These are phyloP conservation scores for Artibeus jamaicensis DNA, from an alignment of 2,797 vertebrate genomes.

Conservation along the genomic window DNA sequence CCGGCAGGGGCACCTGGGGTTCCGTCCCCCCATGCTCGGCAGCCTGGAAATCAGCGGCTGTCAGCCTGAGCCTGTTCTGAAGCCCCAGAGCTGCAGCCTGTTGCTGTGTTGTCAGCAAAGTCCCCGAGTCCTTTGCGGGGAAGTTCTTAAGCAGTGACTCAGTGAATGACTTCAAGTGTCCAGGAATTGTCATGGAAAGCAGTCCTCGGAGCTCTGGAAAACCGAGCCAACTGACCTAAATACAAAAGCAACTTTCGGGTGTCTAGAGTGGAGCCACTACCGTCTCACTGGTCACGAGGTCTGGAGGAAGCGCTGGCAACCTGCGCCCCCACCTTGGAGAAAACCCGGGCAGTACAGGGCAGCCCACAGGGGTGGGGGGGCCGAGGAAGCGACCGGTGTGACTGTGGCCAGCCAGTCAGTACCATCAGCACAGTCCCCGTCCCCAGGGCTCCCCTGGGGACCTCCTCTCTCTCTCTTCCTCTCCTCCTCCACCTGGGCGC, in stretches of 20 bases:
- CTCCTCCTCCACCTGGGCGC: accelerated
- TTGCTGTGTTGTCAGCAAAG: accelerated
- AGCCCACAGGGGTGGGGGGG: background rate
- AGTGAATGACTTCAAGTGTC: background rate
- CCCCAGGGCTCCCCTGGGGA: background rate
- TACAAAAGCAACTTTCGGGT: background rate
- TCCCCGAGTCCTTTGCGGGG: background rate
- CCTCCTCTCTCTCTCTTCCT: background rate
- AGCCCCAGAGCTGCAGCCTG: background rate
- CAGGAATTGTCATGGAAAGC: background rate
- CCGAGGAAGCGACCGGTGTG: accelerated
- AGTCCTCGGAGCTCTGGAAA: background rate
- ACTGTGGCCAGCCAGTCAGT: background rate
- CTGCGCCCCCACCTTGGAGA: background rate
- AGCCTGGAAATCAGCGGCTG: background rate
- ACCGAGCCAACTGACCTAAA: background rate
- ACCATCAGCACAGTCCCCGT: background rate
- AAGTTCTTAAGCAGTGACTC: background rate
- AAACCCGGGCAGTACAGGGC: background rate
- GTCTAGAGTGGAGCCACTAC: accelerated
- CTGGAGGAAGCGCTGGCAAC: background rate
- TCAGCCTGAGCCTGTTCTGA: background rate
- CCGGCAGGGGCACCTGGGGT: background rate
- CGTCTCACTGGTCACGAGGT: too few relatives aligned
- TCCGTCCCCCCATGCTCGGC: background rate